Evolutionary conservation across 2,797 vertebrate species (phyloP).

Genomic region (Vultur gryphus): DNA sequence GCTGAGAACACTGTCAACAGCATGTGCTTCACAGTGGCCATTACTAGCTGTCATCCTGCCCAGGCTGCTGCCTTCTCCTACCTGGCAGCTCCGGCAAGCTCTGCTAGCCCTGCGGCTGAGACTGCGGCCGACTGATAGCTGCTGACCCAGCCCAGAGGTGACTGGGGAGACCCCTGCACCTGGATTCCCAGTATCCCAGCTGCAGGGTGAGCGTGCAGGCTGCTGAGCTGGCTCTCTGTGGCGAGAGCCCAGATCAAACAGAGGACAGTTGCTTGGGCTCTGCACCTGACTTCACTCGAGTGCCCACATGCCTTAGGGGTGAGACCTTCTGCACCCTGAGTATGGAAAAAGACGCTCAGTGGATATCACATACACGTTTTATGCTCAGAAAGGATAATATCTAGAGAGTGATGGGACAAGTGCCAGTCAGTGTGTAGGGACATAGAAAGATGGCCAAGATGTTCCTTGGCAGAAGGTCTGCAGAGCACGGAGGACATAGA

Average conservation of each 20-base stretch:
- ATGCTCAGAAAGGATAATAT: neutral
- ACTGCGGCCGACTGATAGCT: rapidly evolving
- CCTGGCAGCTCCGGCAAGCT: neutral
- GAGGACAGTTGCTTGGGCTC: neutral
- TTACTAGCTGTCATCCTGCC: neutral
- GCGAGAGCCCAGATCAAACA: neutral
- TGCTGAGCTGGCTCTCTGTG: neutral
- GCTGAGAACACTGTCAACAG: neutral
- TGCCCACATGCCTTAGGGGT: neutral
- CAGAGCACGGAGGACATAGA: neutral
- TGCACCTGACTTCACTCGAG: neutral
- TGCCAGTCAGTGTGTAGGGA: neutral
- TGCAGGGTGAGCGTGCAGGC: neutral
- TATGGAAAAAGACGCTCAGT: neutral
- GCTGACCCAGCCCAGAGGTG: neutral
- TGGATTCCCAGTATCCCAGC: neutral
- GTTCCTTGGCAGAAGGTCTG: neutral
- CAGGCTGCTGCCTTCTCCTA: neutral
- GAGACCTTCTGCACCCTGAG: neutral
- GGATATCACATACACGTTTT: neutral
- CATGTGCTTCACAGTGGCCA: neutral
- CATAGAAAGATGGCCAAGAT: neutral
- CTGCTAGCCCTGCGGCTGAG: neutral
- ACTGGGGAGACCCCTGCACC: neutral
- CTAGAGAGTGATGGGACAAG: neutral